Evolutionary conservation across 1,140 invertebrate species (phyloP).

Genomic region (Aphaenogaster floridana): DNA sequence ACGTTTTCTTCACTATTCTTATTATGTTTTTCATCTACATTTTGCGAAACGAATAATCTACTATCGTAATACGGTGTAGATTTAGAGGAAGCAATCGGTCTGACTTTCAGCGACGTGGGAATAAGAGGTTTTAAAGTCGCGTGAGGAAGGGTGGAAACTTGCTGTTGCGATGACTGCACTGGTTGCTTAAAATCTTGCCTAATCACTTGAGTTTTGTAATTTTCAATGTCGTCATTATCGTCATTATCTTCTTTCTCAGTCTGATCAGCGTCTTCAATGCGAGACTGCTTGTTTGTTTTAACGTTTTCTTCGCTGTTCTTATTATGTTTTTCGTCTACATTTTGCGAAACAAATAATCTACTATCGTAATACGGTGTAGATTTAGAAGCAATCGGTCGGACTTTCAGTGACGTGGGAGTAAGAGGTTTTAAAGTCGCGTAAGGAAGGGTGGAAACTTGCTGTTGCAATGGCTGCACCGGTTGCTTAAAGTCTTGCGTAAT

Average conservation of each 20-base stretch:
- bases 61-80: conserved; percentile 19
- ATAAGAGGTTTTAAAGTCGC: conserved; percentile 13
- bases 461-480: not conserved
- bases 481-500: conserved; percentile 17
- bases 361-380: conserved; percentile 19
- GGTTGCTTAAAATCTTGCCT: conserved; percentile 8
- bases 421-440: conserved; percentile 24
- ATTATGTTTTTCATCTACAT: not conserved
- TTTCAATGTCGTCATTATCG: conserved; percentile 27
- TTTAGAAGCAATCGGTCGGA: conserved; percentile 9
- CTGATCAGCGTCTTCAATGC: not conserved
- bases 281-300: not conserved
- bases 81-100: not conserved
- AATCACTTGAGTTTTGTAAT: conserved; percentile 28
- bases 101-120: not conserved
- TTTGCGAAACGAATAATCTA: not conserved
- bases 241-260: not conserved
- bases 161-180: not conserved
- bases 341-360: not conserved
- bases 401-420: not conserved
- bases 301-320: not conserved
- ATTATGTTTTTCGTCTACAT: not conserved
- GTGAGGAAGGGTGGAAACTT: conserved; percentile 12
- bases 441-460: conserved; percentile 13
- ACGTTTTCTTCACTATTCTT: not conserved